phyloP scores from a whole-genome alignment of 2,888 invertebrate genomes.

The Idaea aversata region DNA sequence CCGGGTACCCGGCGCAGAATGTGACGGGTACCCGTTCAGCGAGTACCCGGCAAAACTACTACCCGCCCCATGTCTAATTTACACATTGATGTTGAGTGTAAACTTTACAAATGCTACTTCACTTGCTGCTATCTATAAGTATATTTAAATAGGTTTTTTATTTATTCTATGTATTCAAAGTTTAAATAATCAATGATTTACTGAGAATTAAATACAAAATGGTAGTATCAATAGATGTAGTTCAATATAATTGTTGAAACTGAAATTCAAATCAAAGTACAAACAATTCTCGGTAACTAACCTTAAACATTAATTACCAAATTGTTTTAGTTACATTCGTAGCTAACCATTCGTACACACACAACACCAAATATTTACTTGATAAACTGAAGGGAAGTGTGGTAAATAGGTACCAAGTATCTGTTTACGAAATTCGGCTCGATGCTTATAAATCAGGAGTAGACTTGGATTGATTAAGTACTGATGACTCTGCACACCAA shows the following conservation, averaged over 20 bases:
- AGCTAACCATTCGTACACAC: not conserved
- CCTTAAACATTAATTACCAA: not conserved
- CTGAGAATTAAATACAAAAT: not conserved
- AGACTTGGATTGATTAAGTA: constrained; percentile 60
- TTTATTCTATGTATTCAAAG: not conserved
- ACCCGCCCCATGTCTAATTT: too few species aligned
- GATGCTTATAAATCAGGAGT: constrained; percentile 53
- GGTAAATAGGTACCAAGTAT: not conserved
- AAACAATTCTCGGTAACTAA: not conserved
- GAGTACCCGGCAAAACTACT: too few species aligned
- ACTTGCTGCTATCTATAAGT: too few species aligned
- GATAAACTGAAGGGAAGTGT: not conserved
- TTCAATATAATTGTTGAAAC: not conserved
- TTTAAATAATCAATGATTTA: not conserved
- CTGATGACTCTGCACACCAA: constrained; percentile 57
- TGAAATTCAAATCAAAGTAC: not conserved
- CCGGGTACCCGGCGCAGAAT: too few species aligned
- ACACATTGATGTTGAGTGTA: too few species aligned
- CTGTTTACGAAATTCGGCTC: constrained; percentile 26
- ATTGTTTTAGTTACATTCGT: not conserved
- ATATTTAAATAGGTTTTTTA: not conserved
- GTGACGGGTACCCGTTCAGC: too few species aligned
- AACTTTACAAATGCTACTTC: too few species aligned
- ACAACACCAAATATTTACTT: not conserved
- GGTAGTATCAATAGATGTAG: not conserved